These are phyloP conservation scores for Neodiprion pinetum DNA, from an alignment of 1,140 invertebrate genomes.

Conservation along the genomic window DNA sequence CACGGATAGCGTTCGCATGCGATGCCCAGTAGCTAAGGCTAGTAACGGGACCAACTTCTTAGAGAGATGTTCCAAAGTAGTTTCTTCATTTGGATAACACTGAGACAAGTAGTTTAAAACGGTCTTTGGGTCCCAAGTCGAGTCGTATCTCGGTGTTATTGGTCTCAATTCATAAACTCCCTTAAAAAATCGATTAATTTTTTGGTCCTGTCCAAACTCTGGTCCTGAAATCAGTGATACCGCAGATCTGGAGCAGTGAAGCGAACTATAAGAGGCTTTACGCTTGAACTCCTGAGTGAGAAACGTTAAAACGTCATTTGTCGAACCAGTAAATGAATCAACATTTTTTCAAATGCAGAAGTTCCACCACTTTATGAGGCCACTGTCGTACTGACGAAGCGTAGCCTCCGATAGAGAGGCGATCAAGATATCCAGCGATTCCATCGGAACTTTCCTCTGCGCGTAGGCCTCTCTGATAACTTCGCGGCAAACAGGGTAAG, in stretches of 20 bases:
- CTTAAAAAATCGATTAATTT: constrained; percentile 36
- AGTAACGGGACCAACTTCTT: constrained; percentile 27
- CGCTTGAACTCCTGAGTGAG: constrained; percentile 27
- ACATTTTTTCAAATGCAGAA: constrained; percentile 23
- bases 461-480: constrained; percentile 37
- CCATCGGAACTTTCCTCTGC: constrained; percentile 23
- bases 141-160: constrained; percentile 30
- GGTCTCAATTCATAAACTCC: constrained; percentile 33
- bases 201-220: constrained; percentile 28
- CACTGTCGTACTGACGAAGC: constrained; percentile 15
- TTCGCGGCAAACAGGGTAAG: constrained; percentile 35
- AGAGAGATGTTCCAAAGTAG: constrained; percentile 27
- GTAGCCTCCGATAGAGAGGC: constrained; percentile 14
- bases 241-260: constrained; percentile 34
- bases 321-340: background rate
- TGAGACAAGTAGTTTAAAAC: constrained; percentile 30
- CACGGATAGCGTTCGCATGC: constrained; percentile 18
- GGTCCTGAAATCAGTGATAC: constrained; percentile 26
- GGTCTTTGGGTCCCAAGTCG: constrained; percentile 35
- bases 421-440: constrained; percentile 27
- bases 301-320: constrained; percentile 15
- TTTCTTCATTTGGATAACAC: constrained; percentile 18
- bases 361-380: constrained; percentile 20
- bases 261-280: constrained; percentile 32
- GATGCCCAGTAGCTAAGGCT: constrained; percentile 27